Evolutionary conservation across 2,797 vertebrate genomes (phyloP).

Genomic region (Lindbergichthys nudifrons): DNA sequence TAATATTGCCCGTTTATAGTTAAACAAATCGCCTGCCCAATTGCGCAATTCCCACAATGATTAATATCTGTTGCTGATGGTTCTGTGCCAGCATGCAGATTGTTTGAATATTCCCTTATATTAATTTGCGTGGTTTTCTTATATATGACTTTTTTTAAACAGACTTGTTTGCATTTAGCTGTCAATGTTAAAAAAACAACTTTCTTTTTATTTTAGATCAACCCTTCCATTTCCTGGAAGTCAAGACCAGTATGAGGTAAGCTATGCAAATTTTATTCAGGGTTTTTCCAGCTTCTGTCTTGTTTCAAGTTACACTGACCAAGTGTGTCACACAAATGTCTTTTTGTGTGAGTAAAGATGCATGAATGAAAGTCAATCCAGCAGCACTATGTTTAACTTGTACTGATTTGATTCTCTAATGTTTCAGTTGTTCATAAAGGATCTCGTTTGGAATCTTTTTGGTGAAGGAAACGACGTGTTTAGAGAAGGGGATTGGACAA

Average conservation of each 20-base stretch:
- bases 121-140: neutral
- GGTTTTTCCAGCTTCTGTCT: neutral
- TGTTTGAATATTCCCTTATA: neutral
- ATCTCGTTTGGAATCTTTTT: constrained; percentile 94
- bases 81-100: neutral
- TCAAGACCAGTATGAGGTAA: constrained; percentile 96
- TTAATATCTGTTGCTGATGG: neutral
- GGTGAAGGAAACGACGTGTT: constrained; percentile 95
- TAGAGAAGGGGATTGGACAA: constrained; percentile 90
- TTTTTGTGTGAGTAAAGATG: no score
- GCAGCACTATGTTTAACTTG: no score
- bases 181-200: neutral
- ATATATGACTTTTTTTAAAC: neutral
- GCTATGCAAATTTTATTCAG: constrained; percentile 6
- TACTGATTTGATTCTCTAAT: neutral
- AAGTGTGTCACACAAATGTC: no score
- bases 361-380: no score
- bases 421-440: constrained; percentile 91
- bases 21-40: constrained; percentile 1
- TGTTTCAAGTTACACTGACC: neutral
- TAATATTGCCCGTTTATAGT: neutral
- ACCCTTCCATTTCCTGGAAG: constrained; percentile 94
- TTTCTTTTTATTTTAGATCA: constrained; percentile 84
- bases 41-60: neutral
- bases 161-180: constrained; percentile 25